phyloP scores from a whole-genome alignment of 2,888 invertebrate species.

The Patella pellucida region DNA sequence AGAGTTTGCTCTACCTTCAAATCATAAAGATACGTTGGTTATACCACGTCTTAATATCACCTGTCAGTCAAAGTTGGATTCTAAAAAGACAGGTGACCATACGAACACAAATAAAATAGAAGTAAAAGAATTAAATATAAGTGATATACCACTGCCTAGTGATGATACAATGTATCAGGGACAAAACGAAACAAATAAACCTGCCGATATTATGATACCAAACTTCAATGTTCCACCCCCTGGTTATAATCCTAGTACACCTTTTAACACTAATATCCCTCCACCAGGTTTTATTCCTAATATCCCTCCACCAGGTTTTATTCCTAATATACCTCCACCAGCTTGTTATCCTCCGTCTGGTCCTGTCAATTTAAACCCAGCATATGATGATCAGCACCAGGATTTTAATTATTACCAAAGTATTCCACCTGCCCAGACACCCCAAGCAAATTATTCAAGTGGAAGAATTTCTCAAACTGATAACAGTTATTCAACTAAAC shows the following conservation, averaged over 20 bases:
- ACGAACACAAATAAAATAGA: background rate
- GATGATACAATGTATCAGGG: background rate
- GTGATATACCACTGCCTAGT: background rate
- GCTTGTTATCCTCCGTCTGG: slow-evolving; percentile 19
- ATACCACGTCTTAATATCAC: too few relatives aligned
- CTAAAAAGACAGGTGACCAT: background rate
- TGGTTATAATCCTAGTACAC: background rate
- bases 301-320: background rate
- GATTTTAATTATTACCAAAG: slow-evolving; percentile 7
- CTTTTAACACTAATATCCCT: background rate
- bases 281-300: background rate
- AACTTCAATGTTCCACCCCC: slow-evolving; percentile 22
- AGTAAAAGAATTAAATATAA: background rate
- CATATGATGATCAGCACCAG: background rate
- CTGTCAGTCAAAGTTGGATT: too few relatives aligned
- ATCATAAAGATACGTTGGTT: slow-evolving; percentile 38
- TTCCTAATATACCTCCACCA: background rate
- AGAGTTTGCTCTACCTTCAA: slow-evolving; percentile 63
- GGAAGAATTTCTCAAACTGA: background rate
- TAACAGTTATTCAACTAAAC: background rate
- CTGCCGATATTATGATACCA: background rate
- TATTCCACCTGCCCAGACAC: background rate
- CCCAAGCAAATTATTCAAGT: background rate
- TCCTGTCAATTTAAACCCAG: background rate
- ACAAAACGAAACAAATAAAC: background rate